A percentile compares a stretch with the other conserved stretches of the same genome.
Conservation (phyloP, 2,113 vertebrate species). For the Glaucomys volans region DNA sequence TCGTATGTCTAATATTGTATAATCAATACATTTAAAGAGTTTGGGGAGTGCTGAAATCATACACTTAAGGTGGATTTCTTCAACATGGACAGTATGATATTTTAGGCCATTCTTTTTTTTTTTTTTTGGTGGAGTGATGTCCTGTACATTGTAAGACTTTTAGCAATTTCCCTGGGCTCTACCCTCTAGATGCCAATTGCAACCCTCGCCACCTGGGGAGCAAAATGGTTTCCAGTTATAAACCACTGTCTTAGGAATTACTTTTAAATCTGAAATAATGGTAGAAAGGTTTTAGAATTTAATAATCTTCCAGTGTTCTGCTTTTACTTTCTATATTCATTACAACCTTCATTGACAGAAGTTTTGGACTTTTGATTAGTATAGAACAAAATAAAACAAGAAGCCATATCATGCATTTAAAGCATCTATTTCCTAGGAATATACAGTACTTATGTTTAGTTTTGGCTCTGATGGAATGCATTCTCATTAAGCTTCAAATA, state of each 20-base stretch:
- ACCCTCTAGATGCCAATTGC: not conserved
- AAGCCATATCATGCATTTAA: not conserved
- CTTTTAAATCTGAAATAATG: conserved; percentile 1
- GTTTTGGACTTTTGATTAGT: not conserved
- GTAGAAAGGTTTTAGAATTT: conserved; percentile 37
- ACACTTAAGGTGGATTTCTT: not conserved
- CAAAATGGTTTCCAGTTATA: not conserved
- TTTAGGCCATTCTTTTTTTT: not conserved
- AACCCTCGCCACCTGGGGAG: not conserved
- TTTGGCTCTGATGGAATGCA: not conserved
- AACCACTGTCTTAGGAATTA: not conserved
- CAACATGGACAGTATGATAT: not conserved
- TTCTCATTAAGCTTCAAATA: conserved; percentile 27
- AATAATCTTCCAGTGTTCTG: not conserved
- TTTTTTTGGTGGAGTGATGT: not conserved
- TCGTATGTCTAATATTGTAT: not conserved
- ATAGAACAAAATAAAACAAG: not conserved
- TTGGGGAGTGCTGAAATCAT: not conserved
- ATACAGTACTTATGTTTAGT: not conserved
- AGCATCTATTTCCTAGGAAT: not conserved
- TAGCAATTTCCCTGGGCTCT: not conserved
- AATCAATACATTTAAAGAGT: not conserved
- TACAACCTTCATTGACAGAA: not conserved
- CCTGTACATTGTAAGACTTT: not conserved
- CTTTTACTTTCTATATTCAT: conserved; percentile 23